Evolutionary conservation across 1,140 invertebrate genomes (phyloP), one percentile per base, ranked within the genome.

Genomic region (Lordiphosa mommai): DNA sequence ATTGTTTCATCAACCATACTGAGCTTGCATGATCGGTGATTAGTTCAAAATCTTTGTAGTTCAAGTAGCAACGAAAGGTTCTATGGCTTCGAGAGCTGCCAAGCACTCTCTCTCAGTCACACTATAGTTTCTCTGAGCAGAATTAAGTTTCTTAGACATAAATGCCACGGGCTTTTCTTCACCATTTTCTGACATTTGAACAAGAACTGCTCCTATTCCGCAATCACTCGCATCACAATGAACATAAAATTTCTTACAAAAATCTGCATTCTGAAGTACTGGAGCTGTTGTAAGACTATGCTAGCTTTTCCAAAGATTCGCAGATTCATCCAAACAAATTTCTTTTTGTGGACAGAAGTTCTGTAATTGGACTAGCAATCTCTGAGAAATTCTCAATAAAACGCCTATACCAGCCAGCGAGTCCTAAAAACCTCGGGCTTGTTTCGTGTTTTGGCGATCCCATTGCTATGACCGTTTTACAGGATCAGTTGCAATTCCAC

Each of bases 151-250:
- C 32, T 6, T 7, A 34, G 33, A 34, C 13, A 34, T n/a, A n/a
- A n/a, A n/a, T n/a, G n/a, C n/a, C n/a, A n/a, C n/a, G n/a, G n/a
- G n/a, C n/a, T 8, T 5, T 16, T 48, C 12, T 10, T 30, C 29
- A 14, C 10, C 30, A 17, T 32, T 1, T 23, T 23, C 20, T 23
- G 10, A 3, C 8, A 12, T 9, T 27, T 49, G 33, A n/a, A 16
- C n/a, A 2, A 49, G 16, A 4, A 49, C 47, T 3, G 30, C 29
- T 16, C 47, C 47, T 8, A 49, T 13, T 1, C 13, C 13, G 2
- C n/a, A 38, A 29, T 36, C 14, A 8, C 49, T 51, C n/a, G 13
- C 36, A 51, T 51, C 49, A 40, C 36, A 51, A 29, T 37, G 34
- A 10, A 51, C 1, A 14, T 14, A 40, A 40, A 38, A 38, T 10